A percentile compares a stretch with the other conserved stretches of the same genome.
Evolutionary conservation across 2,797 vertebrate species (phyloP).

Genomic region (Avahi laniger): DNA sequence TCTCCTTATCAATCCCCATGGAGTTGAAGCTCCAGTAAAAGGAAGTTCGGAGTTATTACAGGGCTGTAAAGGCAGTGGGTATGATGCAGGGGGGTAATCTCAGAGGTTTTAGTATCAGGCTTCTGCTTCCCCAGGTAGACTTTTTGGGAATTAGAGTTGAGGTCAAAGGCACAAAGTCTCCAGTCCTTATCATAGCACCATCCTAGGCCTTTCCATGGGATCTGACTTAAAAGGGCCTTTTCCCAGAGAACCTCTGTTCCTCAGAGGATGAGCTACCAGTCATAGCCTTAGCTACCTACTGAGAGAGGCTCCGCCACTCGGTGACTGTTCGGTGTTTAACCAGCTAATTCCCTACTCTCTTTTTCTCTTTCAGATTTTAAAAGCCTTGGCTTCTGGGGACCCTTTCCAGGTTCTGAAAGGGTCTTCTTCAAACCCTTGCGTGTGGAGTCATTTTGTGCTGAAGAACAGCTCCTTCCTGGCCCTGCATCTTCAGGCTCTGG

Average conservation of each 20-base stretch:
- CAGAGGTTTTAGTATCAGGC: slow-evolving; percentile 15
- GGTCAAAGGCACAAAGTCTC: neutral
- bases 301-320: neutral
- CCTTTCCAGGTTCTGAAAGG: slow-evolving; percentile 49
- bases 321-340: slow-evolving; percentile 16
- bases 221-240: slow-evolving; percentile 19
- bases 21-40: slow-evolving; percentile 43
- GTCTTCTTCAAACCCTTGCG: slow-evolving; percentile 61
- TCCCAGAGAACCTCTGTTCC: neutral
- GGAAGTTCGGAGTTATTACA: slow-evolving; percentile 23
- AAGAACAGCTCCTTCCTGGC: slow-evolving; percentile 74
- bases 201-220: neutral
- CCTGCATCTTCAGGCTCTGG: slow-evolving; percentile 57
- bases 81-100: neutral
- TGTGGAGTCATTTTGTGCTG: slow-evolving; percentile 64
- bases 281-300: neutral
- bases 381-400: slow-evolving; percentile 70
- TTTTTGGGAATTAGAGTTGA: neutral
- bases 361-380: slow-evolving; percentile 79
- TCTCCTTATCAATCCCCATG: neutral
- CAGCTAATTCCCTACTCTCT: slow-evolving; percentile 57
- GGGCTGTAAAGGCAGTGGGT: neutral
- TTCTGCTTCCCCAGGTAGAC: neutral
- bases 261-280: slow-evolving; percentile 32
- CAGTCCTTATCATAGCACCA: neutral